phyloP scores from a whole-genome alignment of 2,113 vertebrate species.

The Gambusia affinis region DNA sequence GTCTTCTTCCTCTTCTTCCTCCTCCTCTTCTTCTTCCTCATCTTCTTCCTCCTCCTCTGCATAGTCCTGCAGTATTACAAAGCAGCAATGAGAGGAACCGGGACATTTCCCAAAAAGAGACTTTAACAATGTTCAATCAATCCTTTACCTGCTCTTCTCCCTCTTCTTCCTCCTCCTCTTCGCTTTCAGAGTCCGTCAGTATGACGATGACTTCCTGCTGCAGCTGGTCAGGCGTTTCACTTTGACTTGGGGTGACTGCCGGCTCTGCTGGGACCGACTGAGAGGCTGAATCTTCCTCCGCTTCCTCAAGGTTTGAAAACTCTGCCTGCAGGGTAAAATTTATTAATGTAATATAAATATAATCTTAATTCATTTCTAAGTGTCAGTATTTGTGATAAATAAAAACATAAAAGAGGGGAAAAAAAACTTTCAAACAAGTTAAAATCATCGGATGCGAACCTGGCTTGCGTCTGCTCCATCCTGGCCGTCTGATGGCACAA shows the following conservation, averaged over 20 bases:
- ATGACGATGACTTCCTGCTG: conserved; percentile 93
- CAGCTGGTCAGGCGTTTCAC: conserved; percentile 81
- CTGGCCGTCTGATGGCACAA: conserved; percentile 86
- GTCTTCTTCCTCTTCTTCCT: conserved; percentile 89
- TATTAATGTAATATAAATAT: too few species aligned
- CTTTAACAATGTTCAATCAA: background rate
- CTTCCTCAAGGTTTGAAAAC: conserved; percentile 86
- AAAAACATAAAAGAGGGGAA: background rate
- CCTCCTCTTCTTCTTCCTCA: conserved; percentile 89
- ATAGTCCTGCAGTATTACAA: conserved; percentile 63
- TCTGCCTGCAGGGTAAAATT: conserved; percentile 69
- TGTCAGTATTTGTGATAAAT: background rate
- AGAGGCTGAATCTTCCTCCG: conserved; percentile 79
- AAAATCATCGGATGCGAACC: conserved; percentile 47
- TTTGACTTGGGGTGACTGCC: conserved; percentile 80
- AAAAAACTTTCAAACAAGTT: background rate
- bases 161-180: conserved; percentile 88
- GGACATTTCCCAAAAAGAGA: background rate
- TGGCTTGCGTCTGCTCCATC: conserved; percentile 89
- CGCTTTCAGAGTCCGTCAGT: conserved; percentile 91
- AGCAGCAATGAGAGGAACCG: background rate
- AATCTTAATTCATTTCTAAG: background rate
- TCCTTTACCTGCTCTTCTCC: conserved; percentile 75
- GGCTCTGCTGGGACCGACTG: conserved; percentile 86
- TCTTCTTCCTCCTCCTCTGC: conserved; percentile 88